These are phyloP conservation scores for Agapostemon virescens DNA, from an alignment of 2,888 invertebrate genomes.

Conservation along the genomic window DNA sequence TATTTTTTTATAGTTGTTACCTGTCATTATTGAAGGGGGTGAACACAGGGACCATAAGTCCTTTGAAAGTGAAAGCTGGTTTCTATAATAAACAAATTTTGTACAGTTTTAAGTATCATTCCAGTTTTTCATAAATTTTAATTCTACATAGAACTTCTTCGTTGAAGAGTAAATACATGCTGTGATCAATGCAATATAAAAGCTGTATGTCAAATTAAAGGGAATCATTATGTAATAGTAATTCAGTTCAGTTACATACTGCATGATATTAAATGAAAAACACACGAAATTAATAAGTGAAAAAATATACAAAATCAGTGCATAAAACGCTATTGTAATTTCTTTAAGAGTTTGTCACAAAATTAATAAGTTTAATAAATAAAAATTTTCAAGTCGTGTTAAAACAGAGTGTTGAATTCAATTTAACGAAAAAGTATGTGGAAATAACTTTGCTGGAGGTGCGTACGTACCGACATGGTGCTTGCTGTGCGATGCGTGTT, in stretches of 20 bases:
- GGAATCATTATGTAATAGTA: background rate
- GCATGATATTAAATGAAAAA: background rate
- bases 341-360: background rate
- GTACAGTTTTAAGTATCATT: background rate
- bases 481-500: background rate
- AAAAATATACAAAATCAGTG: background rate
- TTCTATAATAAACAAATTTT: constrained; percentile 44
- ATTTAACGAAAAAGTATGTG: background rate
- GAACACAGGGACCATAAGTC: constrained; percentile 87
- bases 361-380: background rate
- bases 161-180: background rate
- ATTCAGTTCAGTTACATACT: background rate
- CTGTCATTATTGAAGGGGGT: constrained; percentile 85
- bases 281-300: background rate
- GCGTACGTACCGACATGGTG: constrained; percentile 44
- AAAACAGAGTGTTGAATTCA: background rate
- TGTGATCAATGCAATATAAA: background rate
- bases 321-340: background rate
- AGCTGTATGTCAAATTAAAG: background rate
- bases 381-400: constrained; percentile 30
- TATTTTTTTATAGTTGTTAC: constrained; percentile 71
- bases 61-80: constrained; percentile 77
- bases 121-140: background rate
- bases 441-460: background rate
- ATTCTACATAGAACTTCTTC: background rate